phyloP scores from a whole-genome alignment of 1,140 invertebrate genomes.

The Euura lappo region DNA sequence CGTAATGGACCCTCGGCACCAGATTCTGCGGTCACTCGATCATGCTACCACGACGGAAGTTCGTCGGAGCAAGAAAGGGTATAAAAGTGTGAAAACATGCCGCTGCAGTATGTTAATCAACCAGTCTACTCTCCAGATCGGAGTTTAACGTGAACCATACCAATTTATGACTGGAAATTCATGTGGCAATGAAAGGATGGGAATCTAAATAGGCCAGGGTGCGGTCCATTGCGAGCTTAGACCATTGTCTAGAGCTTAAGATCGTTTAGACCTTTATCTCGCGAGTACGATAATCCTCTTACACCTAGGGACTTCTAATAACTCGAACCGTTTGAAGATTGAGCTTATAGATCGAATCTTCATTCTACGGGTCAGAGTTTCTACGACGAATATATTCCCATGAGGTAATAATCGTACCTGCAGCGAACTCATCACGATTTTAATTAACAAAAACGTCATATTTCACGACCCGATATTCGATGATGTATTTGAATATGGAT shows the following conservation, averaged over 20 bases:
- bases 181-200: neutral
- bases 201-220: neutral
- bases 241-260: neutral
- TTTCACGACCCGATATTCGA: too few species aligned
- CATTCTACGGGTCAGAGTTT: neutral
- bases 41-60: neutral
- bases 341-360: neutral
- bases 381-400: neutral
- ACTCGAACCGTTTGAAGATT: neutral
- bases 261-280: neutral
- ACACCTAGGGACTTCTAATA: neutral
- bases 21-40: neutral
- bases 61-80: neutral
- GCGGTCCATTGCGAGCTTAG: neutral
- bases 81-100: too few species aligned
- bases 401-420: too few species aligned
- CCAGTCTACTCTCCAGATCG: too few species aligned
- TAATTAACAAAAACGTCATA: too few species aligned
- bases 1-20: neutral
- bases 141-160: too few species aligned
- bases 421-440: too few species aligned
- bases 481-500: too few species aligned
- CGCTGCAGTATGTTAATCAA: too few species aligned
- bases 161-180: neutral
- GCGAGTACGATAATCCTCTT: neutral